These are phyloP conservation scores for Lasioglossum figueresi DNA, from an alignment of 2,888 invertebrate genomes.

Conservation along the genomic window DNA sequence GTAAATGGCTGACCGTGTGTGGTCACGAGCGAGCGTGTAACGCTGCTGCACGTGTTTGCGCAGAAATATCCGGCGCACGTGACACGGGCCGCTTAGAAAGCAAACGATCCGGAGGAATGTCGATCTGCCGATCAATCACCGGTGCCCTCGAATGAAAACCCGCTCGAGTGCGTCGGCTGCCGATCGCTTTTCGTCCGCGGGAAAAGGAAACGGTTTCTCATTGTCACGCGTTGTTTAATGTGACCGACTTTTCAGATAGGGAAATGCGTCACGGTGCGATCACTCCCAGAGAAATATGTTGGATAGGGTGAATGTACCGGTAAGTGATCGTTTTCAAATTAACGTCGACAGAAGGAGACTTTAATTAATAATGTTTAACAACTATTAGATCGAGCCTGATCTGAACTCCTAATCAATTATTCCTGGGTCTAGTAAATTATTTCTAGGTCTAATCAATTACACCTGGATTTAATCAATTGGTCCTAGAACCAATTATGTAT, in stretches of 20 bases:
- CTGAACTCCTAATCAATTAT: background rate
- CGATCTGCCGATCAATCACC: slow-evolving; percentile 61
- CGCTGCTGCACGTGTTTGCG: slow-evolving; percentile 55
- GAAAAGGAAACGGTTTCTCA: slow-evolving; percentile 22
- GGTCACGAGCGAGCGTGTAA: slow-evolving; percentile 55
- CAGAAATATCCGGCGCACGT: slow-evolving; percentile 63
- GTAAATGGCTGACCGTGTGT: slow-evolving; percentile 44
- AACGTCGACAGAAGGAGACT: too few relatives aligned
- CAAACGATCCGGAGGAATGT: slow-evolving; percentile 64
- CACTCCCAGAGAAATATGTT: background rate
- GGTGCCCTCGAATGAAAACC: slow-evolving; percentile 57
- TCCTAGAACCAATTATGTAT: background rate
- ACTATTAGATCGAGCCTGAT: too few relatives aligned
- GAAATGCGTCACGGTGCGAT: background rate
- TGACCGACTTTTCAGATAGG: slow-evolving; percentile 7
- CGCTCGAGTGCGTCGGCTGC: slow-evolving; percentile 15
- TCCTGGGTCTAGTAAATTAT: background rate
- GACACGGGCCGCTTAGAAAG: slow-evolving; percentile 61
- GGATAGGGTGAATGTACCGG: too few relatives aligned
- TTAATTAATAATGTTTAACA: too few relatives aligned
- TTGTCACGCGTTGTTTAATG: slow-evolving; percentile 27
- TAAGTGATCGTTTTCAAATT: too few relatives aligned
- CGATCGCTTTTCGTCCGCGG: slow-evolving; percentile 13
- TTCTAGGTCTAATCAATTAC: background rate
- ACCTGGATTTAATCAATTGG: background rate